Percentiles rank a stretch among this genome's conserved stretches.
phyloP scores from a whole-genome alignment of 2,888 invertebrate species.

The Clepsis dumicolana region DNA sequence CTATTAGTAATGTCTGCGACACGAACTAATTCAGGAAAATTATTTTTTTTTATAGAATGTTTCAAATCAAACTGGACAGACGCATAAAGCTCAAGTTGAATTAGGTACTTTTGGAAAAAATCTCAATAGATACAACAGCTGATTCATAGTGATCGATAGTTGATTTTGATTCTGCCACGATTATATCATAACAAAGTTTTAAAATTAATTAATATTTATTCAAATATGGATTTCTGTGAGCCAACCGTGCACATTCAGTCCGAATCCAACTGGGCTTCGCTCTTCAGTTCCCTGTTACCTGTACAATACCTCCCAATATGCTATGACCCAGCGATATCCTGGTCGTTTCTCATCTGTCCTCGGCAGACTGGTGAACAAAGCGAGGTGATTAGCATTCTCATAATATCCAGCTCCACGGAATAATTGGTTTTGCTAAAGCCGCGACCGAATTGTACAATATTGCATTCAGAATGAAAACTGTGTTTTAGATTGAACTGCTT shows the following conservation, averaged over 20 bases:
- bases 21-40: not conserved
- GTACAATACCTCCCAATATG: not conserved
- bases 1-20: not conserved
- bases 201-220: constrained; percentile 2
- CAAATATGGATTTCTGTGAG: not conserved
- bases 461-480: constrained; percentile 3
- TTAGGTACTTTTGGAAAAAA: too few species aligned
- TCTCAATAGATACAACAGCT: too few species aligned
- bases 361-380: constrained; percentile 14
- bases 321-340: not conserved
- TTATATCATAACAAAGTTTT: not conserved
- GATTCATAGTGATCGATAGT: not conserved
- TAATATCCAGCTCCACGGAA: constrained; percentile 1
- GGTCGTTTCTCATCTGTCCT: not conserved
- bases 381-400: constrained; percentile 25
- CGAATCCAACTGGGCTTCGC: not conserved
- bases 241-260: not conserved
- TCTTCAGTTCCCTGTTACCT: not conserved
- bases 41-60: too few species aligned
- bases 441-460: not conserved
- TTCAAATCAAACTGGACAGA: too few species aligned
- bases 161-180: not conserved
- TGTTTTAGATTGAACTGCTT: not conserved
- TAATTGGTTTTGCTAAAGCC: constrained; percentile 21
- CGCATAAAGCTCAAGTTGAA: too few species aligned